A percentile compares a stretch with the other conserved stretches of the same genome.
Evolutionary conservation across 2,797 vertebrate genomes (phyloP).

Genomic region (Miichthys miiuy): DNA sequence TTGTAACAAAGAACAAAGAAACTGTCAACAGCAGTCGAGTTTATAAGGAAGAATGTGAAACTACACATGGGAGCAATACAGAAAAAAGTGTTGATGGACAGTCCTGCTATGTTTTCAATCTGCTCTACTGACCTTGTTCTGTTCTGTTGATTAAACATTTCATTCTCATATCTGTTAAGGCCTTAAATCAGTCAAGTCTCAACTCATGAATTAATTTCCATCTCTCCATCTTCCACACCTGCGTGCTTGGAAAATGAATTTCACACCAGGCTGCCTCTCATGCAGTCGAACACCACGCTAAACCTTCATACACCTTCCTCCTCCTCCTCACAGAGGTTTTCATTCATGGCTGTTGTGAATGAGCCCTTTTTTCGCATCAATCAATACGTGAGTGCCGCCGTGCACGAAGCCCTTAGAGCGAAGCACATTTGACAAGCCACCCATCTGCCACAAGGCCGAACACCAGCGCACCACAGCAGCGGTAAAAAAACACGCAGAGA

Average conservation of each 20-base stretch:
- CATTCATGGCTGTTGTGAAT: conserved; percentile 47
- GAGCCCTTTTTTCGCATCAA: conserved; percentile 30
- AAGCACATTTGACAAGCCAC: conserved; percentile 26
- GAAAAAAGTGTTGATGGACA: not conserved
- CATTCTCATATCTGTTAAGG: conserved; percentile 6
- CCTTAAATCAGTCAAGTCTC: not conserved
- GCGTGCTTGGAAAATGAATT: not conserved
- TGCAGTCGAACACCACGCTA: not conserved
- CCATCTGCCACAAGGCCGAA: conserved; percentile 38
- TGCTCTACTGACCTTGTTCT: conserved; percentile 4
- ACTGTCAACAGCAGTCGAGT: not conserved
- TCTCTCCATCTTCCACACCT: not conserved
- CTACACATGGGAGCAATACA: not conserved
- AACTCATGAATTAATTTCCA: not conserved
- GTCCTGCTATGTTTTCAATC: not conserved
- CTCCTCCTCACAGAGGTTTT: not conserved
- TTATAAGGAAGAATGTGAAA: not conserved
- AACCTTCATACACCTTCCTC: not conserved
- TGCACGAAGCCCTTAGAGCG: conserved; percentile 28
- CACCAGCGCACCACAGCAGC: not conserved
- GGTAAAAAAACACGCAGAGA: not conserved
- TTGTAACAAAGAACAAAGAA: not conserved
- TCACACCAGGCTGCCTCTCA: conserved; percentile 10
- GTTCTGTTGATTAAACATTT: conserved; percentile 11
- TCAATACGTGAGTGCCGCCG: conserved; percentile 20